These are phyloP conservation scores for Endotricha flammealis DNA, from an alignment of 2,888 invertebrate species.

Conservation along the genomic window DNA sequence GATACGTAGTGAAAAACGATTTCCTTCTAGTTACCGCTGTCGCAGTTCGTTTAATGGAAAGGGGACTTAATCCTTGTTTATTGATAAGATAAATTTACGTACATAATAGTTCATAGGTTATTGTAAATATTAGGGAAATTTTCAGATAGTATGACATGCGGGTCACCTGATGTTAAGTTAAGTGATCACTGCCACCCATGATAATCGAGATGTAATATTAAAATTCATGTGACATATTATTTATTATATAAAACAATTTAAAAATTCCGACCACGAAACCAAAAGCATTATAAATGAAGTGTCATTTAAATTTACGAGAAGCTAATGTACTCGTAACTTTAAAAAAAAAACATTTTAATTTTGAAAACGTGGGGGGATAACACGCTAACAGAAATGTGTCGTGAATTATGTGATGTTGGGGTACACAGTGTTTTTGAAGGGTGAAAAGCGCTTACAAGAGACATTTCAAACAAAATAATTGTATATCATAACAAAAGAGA, in stretches of 20 bases:
- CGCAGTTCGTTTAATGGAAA: neutral
- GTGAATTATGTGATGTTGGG: constrained; percentile 5
- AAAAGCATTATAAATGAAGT: neutral
- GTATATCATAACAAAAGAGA: neutral
- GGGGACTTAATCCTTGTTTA: neutral
- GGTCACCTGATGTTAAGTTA: no score
- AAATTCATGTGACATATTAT: no score
- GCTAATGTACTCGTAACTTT: constrained; percentile 7
- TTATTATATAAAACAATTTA: neutral
- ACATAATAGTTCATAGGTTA: no score
- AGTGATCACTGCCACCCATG: no score
- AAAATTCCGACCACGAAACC: neutral
- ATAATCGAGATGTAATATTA: no score
- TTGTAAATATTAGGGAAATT: no score
- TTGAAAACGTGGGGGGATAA: neutral
- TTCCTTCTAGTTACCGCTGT: neutral
- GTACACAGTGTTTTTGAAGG: neutral
- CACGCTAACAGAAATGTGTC: constrained; percentile 3
- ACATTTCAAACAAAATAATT: neutral
- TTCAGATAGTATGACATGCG: no score
- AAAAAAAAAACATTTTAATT: constrained; percentile 1
- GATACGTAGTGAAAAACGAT: neutral
- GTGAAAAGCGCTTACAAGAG: neutral
- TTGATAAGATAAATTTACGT: no score
- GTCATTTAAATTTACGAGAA: constrained; percentile 9